Evolutionary conservation across 1,140 invertebrate genomes (phyloP).

Genomic region (Lasioglossum baleicum): DNA sequence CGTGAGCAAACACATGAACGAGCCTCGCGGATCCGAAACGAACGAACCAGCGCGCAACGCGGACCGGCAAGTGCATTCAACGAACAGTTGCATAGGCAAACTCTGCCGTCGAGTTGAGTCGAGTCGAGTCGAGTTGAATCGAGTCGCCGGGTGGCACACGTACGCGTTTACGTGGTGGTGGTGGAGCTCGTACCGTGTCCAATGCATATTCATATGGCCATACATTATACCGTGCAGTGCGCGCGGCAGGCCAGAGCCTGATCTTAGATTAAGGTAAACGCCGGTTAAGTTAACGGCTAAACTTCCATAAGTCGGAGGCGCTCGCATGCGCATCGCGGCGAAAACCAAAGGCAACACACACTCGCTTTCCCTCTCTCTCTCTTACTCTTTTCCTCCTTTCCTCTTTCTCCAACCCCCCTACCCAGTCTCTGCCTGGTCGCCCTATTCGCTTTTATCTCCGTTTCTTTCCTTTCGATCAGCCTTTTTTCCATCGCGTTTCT

Average conservation of each 20-base stretch:
- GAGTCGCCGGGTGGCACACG: conserved; percentile 25
- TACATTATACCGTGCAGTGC: conserved; percentile 74
- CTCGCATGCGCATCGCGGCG: conserved; percentile 65
- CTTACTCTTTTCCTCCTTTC: neutral
- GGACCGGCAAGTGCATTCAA: too few relatives aligned
- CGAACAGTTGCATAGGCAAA: conserved; percentile 13
- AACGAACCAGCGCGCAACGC: neutral
- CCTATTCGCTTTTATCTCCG: neutral
- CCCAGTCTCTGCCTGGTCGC: too few relatives aligned
- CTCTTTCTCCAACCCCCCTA: neutral
- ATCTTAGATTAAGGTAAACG: conserved; percentile 82
- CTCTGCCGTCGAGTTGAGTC: neutral
- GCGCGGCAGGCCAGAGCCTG: conserved; percentile 66
- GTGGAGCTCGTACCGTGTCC: conserved; percentile 73
- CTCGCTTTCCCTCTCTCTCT: neutral
- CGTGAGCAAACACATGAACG: conserved; percentile 55
- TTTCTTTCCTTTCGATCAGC: neutral
- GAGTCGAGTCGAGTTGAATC: too few relatives aligned
- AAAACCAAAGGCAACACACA: conserved; percentile 22
- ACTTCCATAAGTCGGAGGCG: conserved; percentile 70
- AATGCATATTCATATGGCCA: conserved; percentile 80
- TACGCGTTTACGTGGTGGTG: conserved; percentile 33
- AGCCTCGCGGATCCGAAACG: conserved; percentile 1
- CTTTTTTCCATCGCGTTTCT: neutral
- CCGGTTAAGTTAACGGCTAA: conserved; percentile 81